Percentiles rank a stretch among this genome's conserved stretches.
Evolutionary conservation across 2,888 invertebrate species (phyloP).

Genomic region (Ichneumon xanthorius): DNA sequence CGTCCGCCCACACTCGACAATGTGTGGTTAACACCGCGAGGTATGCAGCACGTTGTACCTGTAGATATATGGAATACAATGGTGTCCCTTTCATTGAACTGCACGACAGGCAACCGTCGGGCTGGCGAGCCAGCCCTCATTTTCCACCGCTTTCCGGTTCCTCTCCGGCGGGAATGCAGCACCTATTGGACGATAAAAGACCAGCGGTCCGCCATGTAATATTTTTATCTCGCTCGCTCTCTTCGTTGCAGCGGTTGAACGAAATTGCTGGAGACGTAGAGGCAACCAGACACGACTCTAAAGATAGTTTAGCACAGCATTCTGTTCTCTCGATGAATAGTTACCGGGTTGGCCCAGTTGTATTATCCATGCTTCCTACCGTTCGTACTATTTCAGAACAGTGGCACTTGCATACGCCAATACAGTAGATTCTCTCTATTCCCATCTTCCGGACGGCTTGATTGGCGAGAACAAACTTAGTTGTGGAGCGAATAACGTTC

Average conservation of each 20-base stretch:
- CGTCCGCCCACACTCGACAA: constrained; percentile 65
- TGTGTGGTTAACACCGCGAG: constrained; percentile 62
- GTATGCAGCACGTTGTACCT: not conserved
- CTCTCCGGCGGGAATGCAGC: not conserved
- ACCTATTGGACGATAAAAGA: constrained; percentile 21
- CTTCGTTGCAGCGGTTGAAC: not conserved
- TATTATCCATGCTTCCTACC: constrained; percentile 3
- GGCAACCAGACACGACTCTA: not conserved
- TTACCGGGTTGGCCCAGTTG: not conserved
- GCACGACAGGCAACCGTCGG: constrained; percentile 1
- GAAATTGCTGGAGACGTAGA: not conserved
- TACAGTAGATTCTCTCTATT: not conserved
- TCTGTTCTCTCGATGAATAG: constrained; percentile 18
- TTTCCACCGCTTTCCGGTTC: constrained; percentile 18
- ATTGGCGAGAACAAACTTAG: not conserved
- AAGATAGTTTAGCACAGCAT: not conserved
- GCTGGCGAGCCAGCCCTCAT: not conserved
- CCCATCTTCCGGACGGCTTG: not conserved
- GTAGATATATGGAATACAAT: not conserved
- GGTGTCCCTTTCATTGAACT: not conserved
- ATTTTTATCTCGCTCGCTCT: constrained; percentile 2
- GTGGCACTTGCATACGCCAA: not conserved
- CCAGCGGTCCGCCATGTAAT: not conserved
- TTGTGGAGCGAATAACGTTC: not conserved
- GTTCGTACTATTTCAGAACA: not conserved